Evolutionary conservation across 1,140 invertebrate genomes (phyloP).

Genomic region (Achatina immaculata): DNA sequence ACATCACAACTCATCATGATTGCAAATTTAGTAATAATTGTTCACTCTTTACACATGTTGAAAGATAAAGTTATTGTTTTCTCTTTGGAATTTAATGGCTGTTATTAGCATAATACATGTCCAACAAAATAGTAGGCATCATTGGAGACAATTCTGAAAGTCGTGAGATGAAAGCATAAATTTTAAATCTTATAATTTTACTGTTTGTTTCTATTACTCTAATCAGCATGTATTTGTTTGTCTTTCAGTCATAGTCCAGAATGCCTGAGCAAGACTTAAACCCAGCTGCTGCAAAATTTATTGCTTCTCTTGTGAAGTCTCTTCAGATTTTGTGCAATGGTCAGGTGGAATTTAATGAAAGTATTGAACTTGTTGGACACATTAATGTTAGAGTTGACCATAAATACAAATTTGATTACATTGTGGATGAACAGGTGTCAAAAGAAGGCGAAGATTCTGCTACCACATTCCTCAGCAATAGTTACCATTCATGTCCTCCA

Average conservation of each 20-base stretch:
- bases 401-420: conserved; percentile 45
- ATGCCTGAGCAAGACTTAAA: conserved; percentile 39
- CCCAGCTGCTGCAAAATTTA: conserved; percentile 38
- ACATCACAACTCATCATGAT: no score
- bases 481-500: conserved; percentile 45
- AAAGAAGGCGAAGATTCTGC: conserved; percentile 44
- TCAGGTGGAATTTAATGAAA: conserved; percentile 47
- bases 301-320: conserved; percentile 45
- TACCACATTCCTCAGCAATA: conserved; percentile 49
- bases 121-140: no score
- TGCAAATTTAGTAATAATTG: no score
- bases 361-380: conserved; percentile 49
- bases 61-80: no score
- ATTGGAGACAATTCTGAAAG: no score
- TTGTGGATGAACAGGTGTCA: conserved; percentile 51
- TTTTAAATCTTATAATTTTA: no score
- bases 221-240: no score
- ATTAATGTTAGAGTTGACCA: conserved; percentile 48
- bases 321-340: conserved; percentile 51
- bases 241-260: background rate
- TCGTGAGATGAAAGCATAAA: no score
- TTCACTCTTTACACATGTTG: no score
- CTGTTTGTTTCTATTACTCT: no score
- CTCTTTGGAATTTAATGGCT: no score
- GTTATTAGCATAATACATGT: no score